Evolutionary conservation across 2,113 vertebrate genomes (phyloP).

Genomic region (Brachyistius frenatus): DNA sequence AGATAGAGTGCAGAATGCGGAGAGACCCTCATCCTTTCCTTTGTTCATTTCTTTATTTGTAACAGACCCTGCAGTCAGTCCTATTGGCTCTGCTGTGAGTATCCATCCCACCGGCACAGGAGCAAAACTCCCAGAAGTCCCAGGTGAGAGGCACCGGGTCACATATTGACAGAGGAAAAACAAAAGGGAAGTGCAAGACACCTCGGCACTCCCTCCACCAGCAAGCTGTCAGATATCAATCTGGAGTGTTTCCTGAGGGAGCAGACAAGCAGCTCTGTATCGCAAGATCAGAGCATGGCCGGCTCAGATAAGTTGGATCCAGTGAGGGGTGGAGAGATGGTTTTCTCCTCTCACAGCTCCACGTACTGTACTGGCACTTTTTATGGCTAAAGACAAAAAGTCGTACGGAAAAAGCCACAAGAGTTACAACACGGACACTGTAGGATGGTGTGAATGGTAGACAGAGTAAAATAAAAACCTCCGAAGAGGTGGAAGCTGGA

Average conservation of each 20-base stretch:
- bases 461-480: too few species aligned
- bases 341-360: constrained; percentile 37
- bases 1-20: constrained; percentile 22
- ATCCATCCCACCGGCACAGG: constrained; percentile 1
- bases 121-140: constrained; percentile 32
- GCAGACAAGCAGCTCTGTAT: constrained; percentile 64
- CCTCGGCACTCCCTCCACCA: not conserved
- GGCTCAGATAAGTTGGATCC: constrained; percentile 75
- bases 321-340: constrained; percentile 42
- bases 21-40: constrained; percentile 32
- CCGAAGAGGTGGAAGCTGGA: too few species aligned
- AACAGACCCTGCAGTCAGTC: constrained; percentile 36
- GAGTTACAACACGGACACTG: too few species aligned
- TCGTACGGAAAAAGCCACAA: too few species aligned
- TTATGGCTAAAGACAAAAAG: not conserved
- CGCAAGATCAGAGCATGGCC: constrained; percentile 73
- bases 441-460: too few species aligned
- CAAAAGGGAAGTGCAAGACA: constrained; percentile 59
- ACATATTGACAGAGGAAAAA: constrained; percentile 58
- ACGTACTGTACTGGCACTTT: not conserved
- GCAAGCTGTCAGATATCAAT: constrained; percentile 68
- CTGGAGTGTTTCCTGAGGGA: constrained; percentile 73
- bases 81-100: constrained; percentile 12
- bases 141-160: constrained; percentile 25
- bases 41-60: constrained; percentile 43